These are phyloP conservation scores for Sesia bembeciformis DNA, from an alignment of 2,888 invertebrate genomes.

Conservation along the genomic window DNA sequence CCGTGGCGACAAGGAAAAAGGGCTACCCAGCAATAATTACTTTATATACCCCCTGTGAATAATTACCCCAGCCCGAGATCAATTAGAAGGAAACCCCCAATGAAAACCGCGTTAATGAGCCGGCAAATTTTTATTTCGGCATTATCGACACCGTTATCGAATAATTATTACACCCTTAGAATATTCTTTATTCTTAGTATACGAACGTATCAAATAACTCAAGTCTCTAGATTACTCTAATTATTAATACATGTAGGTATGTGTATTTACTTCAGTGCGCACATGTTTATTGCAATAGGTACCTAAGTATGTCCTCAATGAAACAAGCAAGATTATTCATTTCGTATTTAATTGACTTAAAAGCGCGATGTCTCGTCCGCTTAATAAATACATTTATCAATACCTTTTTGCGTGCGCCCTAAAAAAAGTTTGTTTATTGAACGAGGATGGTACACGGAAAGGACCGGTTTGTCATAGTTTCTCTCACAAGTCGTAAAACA, in stretches of 20 bases:
- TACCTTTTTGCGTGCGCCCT: constrained; percentile 24
- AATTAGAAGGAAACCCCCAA: constrained; percentile 63
- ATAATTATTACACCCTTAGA: background rate
- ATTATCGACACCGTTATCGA: constrained; percentile 4
- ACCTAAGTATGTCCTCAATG: too few relatives aligned
- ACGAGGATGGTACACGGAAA: constrained; percentile 36
- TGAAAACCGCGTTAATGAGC: constrained; percentile 57
- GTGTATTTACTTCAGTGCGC: too few relatives aligned
- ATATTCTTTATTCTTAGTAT: too few relatives aligned
- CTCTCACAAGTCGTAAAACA: constrained; percentile 65
- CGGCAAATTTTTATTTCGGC: constrained; percentile 52
- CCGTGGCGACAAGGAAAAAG: constrained; percentile 64
- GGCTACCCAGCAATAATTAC: constrained; percentile 70
- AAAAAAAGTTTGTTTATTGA: constrained; percentile 39
- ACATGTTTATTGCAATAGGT: too few relatives aligned
- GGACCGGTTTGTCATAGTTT: constrained; percentile 53
- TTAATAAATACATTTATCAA: constrained; percentile 36
- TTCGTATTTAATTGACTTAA: too few relatives aligned
- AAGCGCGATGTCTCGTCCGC: constrained; percentile 19
- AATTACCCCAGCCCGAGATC: constrained; percentile 66
- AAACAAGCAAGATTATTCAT: too few relatives aligned
- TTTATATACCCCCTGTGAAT: constrained; percentile 70
- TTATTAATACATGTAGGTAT: too few relatives aligned
- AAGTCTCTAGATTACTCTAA: too few relatives aligned
- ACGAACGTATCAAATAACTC: too few relatives aligned